Percentiles rank a stretch among this genome's conserved stretches.
phyloP scores from a whole-genome alignment of 1,140 invertebrate species.

The Propsilocerus akamusi region DNA sequence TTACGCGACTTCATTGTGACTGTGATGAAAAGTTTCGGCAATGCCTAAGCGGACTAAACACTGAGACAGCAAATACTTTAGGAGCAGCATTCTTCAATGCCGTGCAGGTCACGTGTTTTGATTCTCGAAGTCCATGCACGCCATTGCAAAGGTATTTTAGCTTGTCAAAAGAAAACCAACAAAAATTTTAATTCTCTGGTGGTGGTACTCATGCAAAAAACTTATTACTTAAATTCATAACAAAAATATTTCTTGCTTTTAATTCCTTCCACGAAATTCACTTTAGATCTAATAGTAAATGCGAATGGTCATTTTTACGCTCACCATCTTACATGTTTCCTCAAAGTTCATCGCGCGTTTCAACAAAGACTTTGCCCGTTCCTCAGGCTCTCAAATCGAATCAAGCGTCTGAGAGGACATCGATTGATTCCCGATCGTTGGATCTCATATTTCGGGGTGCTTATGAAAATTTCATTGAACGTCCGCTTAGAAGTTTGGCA shows the following conservation, averaged over 20 bases:
- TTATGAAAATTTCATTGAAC: neutral
- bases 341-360: neutral
- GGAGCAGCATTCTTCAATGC: neutral
- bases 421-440: neutral
- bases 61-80: neutral
- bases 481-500: neutral
- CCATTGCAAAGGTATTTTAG: neutral
- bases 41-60: neutral
- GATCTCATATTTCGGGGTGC: neutral
- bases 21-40: neutral
- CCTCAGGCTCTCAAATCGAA: neutral
- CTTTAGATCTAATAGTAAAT: too few species aligned
- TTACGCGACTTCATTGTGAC: neutral
- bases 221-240: neutral
- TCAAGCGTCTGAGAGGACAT: neutral
- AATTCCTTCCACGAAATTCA: neutral
- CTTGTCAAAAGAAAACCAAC: neutral
- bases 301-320: neutral
- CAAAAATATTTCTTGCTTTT: neutral
- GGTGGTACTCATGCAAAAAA: neutral
- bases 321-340: neutral
- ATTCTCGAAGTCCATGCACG: neutral
- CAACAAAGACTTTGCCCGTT: neutral
- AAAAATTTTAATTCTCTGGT: neutral
- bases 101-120: neutral